Base-by-base conservation (phyloP, 2,888 invertebrate genomes). In the Cephus runcator region DNA sequence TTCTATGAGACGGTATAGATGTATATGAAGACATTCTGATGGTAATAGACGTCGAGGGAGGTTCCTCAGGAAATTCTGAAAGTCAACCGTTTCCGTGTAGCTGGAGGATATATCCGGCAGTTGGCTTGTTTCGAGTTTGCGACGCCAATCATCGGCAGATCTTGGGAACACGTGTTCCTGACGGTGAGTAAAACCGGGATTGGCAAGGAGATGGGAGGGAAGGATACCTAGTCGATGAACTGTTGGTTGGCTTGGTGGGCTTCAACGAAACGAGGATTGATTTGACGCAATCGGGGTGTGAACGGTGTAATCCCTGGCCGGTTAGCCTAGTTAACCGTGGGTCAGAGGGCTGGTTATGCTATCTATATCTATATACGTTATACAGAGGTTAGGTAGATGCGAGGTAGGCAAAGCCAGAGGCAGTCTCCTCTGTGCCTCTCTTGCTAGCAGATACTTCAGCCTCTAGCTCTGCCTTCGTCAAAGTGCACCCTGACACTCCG, bases 281-380 rank as follows among this genome's bases (percentile, higher is more conserved):
- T 69, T 78, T 76, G 76, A 79, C 77, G 69, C 79, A 81, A 81
- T 81, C 78, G 75, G 71, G 56, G 75, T 75, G 79, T 69, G 79
- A 75, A 77, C 77, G 78, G 82, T 83, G 81, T 85, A 81, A 85
- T 80, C 80, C 79, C 71, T 34, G 73, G 34, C 69, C 80, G 77
- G 75, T 81, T 79, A 81, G 80, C 79, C 78, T 35, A 73, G 80
- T 82, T 81, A 75, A 79, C 73, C 75, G 75, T 69, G 73, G 69
- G 69, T 75, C 77, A 23, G 56, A 15, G 15, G 6, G 23, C 23
- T 56, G 56, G 56, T 56, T 56, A 23, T 23, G 23, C 6, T 56
- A 56, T 56, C 9, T 56, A 56, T 56, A 23, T 23, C 56, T 56
- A 35, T 56, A 56, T 23, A 56, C 56, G 56, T 9, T 56, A 23